Base-by-base conservation (phyloP, 2,888 invertebrate genomes). In the Hydrotaea diabolus region DNA sequence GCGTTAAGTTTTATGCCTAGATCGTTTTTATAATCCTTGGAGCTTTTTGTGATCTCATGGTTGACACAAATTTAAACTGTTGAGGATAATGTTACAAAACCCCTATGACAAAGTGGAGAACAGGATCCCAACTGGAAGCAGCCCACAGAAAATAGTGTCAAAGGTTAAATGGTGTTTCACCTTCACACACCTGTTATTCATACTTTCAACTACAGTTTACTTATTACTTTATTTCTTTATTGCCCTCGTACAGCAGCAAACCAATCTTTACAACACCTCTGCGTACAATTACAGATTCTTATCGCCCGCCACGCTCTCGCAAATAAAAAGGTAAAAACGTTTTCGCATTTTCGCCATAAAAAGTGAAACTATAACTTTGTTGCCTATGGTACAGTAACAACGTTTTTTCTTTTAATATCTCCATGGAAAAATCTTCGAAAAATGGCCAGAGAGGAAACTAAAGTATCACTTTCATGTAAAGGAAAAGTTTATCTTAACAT, bases 281-380 rank as follows among this genome's bases (percentile, higher is more conserved):
- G 69, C 43, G 23, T 69, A 69, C 21, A 69, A 69, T 69, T 46
- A 43, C 39, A 69, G 69, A 69, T 69, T 21, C 39, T 69, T 69
- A 69, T 69, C 69, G 7, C 36, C 21, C 21, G 39, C 11, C 15
- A 21, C 31, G 2, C n/a, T 17, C 9, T 17, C 1, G 39, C 19
- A 66, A 2, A 39, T 9, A 39, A 66, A 66, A 66, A 17, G 36
- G 53, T 2, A 36, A 3, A 69, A 69, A 11, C 46, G 2, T 36
- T 11, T 69, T 69, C 46, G 46, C 69, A 66, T 66, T 39, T 66
- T 66, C 8, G 62, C n/a, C 15, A 62, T 62, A 62, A 62, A 62
- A 62, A 62, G 31, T 1, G 49, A 49, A 49, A 49, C 49, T 49
- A 49, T 49, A 49, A 49, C 49, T 49, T 49, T 59, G 15, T 62